Percentiles rank a stretch among this genome's conserved stretches.
phyloP scores from a whole-genome alignment of 2,888 invertebrate genomes.

The Nephrotoma guestfalica region DNA sequence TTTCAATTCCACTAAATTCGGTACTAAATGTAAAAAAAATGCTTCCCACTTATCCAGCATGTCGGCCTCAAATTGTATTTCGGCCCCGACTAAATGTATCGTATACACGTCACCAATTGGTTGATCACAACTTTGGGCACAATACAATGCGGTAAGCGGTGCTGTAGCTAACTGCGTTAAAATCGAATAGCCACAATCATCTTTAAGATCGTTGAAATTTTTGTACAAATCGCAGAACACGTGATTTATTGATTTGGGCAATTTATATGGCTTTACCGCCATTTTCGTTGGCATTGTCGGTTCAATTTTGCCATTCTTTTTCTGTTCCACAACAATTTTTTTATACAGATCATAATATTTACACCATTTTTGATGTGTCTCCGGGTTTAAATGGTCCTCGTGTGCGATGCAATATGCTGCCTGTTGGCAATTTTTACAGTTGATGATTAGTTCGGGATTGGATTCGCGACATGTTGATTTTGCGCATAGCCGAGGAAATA shows the following conservation, averaged over 20 bases:
- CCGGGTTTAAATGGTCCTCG: slow-evolving; percentile 34
- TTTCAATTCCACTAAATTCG: slow-evolving; percentile 37
- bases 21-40: slow-evolving; percentile 48
- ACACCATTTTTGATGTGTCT: slow-evolving; percentile 45
- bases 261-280: slow-evolving; percentile 14
- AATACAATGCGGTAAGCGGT: slow-evolving; percentile 46
- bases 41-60: slow-evolving; percentile 55
- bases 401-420: slow-evolving; percentile 40
- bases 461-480: slow-evolving; percentile 41
- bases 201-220: slow-evolving; percentile 21
- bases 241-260: slow-evolving; percentile 7
- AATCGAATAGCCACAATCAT: slow-evolving; percentile 44
- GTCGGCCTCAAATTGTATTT: slow-evolving; percentile 56
- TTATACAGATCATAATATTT: slow-evolving; percentile 44
- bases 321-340: slow-evolving; percentile 43
- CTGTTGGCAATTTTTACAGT: slow-evolving; percentile 44
- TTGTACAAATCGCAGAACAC: slow-evolving; percentile 11
- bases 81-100: slow-evolving; percentile 36
- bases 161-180: slow-evolving; percentile 50
- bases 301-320: slow-evolving; percentile 39
- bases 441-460: slow-evolving; percentile 33
- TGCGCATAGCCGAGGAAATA: slow-evolving; percentile 50
- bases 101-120: slow-evolving; percentile 19
- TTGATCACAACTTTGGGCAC: slow-evolving; percentile 32
- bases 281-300: slow-evolving; percentile 42